phyloP scores from a whole-genome alignment of 2,797 vertebrate genomes.

The Sebastes oblongus region DNA sequence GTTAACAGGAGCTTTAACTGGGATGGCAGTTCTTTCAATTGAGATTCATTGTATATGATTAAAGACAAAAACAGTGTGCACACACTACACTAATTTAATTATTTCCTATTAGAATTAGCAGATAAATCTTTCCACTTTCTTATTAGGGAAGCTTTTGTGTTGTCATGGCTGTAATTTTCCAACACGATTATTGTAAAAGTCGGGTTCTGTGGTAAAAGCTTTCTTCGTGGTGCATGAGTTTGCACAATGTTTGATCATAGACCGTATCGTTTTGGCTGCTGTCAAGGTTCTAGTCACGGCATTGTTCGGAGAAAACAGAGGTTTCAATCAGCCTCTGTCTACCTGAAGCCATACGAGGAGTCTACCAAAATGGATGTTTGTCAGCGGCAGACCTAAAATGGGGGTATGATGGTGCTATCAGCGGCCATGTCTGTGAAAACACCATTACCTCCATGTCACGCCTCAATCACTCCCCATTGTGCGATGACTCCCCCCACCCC shows the following conservation, averaged over 20 bases:
- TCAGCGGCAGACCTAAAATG: conserved; percentile 71
- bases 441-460: conserved; percentile 82
- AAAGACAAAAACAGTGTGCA: conserved; percentile 1
- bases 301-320: conserved; percentile 39
- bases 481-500: conserved; percentile 44
- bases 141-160: neutral
- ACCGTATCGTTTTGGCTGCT: conserved; percentile 20
- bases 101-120: neutral
- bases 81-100: neutral
- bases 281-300: conserved; percentile 31
- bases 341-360: conserved; percentile 50
- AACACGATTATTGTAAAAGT: neutral
- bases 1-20: conserved; percentile 17
- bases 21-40: neutral
- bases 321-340: conserved; percentile 69
- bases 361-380: conserved; percentile 75
- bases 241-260: conserved; percentile 26
- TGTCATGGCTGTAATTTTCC: neutral
- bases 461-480: conserved; percentile 83
- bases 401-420: conserved; percentile 73
- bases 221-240: conserved; percentile 18
- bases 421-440: conserved; percentile 80
- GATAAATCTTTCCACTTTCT: neutral
- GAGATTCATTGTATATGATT: neutral
- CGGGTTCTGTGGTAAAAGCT: neutral